Base-by-base conservation (phyloP, 2,113 vertebrate species). In the Oxyruncus cristatus region DNA sequence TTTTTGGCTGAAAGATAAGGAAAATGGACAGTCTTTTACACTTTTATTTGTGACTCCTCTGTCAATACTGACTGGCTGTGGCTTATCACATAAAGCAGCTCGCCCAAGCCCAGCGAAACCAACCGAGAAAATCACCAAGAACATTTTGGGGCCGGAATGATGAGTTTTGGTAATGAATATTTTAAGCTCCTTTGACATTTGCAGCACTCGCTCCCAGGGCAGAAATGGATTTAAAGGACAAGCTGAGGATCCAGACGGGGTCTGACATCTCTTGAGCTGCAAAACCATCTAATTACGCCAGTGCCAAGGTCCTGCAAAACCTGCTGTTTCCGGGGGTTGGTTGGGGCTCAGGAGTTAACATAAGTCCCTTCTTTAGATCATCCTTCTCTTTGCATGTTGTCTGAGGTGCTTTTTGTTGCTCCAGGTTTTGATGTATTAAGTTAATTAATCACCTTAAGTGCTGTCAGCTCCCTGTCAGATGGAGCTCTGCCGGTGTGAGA, bases 151-250 rank as follows among this genome's bases (percentile, higher is more conserved):
- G 76, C 50, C 77, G 46, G 47, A 78, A 89, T 44, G 44, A 91
- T 41, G 85, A 59, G 37, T 77, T 97, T 94, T 92, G 84, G 62
- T 89, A 91, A 90, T 61, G 78, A 93, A 61, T 93, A 92, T 95
- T 95, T 92, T 95, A 92, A 93, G 78, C 89, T 93, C 24, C 70
- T 86, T 85, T 81, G 88, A 93, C 72, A 71, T 79, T 83, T 85
- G 55, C 44, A 95, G 63, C 18, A 5, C 59, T 94, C 11, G 3
- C 71, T 96, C 63, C 82, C 76, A 52, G 73, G 44, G 90, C 23
- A 66, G 75, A 63, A 82, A 50, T 17, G 59, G 55, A 93, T 94
- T 93, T 91, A 88, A 86, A 72, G 66, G 71, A 67, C 50, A 70
- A 47, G 55, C 17, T 19, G 75, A 68, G 70, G 63, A 46, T 42